Evolutionary conservation across 2,888 invertebrate genomes (phyloP).

Genomic region (Eulithis prunata): DNA sequence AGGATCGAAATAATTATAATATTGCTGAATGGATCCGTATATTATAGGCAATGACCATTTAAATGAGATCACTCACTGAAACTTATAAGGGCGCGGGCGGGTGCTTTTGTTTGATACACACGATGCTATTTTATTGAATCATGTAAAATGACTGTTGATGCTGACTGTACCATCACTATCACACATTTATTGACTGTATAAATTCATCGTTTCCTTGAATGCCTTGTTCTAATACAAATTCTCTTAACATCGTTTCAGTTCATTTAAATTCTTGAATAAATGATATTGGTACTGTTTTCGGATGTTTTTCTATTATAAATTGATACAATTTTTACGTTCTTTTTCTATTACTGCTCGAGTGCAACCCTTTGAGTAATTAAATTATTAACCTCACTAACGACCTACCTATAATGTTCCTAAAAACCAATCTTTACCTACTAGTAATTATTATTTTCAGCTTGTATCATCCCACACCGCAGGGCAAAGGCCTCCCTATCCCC

Average conservation of each 20-base stretch:
- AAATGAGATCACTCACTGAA: too few species aligned
- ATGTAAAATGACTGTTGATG: not conserved
- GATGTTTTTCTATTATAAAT: conserved; percentile 18
- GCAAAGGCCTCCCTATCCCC: too few species aligned
- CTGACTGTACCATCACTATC: conserved; percentile 15
- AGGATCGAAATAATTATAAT: too few species aligned
- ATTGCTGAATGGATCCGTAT: too few species aligned
- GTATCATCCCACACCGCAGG: too few species aligned
- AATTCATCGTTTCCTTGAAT: conserved; percentile 20
- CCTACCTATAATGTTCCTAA: not conserved
- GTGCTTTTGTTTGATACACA: too few species aligned
- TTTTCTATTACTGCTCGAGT: not conserved
- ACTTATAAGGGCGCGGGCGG: too few species aligned
- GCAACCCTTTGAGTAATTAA: not conserved
- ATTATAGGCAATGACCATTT: too few species aligned
- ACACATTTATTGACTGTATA: conserved; percentile 19
- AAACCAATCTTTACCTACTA: too few species aligned
- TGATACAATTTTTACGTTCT: conserved; percentile 7
- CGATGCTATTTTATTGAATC: not conserved
- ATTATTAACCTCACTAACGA: not conserved
- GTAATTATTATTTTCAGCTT: too few species aligned
- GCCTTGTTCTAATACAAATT: conserved; percentile 29
- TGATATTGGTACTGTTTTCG: conserved; percentile 30
- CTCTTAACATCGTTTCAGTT: conserved; percentile 28
- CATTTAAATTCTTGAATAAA: conserved; percentile 35